Percentiles rank a stretch among this genome's conserved stretches.
These are phyloP conservation scores for Diadophis punctatus DNA, from an alignment of 2,113 vertebrate genomes.

Conservation along the genomic window DNA sequence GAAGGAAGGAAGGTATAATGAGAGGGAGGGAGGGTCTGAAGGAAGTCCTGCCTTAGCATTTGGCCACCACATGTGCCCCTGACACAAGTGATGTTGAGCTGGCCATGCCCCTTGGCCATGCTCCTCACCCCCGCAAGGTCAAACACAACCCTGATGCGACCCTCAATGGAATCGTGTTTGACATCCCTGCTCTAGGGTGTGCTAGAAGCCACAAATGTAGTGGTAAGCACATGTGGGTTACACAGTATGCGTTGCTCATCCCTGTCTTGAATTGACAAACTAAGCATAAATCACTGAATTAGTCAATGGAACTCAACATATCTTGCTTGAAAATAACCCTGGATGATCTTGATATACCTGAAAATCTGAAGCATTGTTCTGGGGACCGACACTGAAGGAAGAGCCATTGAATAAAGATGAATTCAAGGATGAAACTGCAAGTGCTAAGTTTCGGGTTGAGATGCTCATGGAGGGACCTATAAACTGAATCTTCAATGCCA, in stretches of 20 bases:
- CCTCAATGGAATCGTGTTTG: too few relatives aligned
- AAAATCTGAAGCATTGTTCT: slow-evolving; percentile 75
- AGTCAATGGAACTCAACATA: neutral
- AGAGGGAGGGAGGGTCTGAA: too few relatives aligned
- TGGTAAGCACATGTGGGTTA: neutral
- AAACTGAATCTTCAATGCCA: slow-evolving; percentile 86
- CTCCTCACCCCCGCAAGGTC: too few relatives aligned
- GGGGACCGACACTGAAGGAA: slow-evolving; percentile 82
- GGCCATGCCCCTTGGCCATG: too few relatives aligned
- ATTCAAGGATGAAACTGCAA: slow-evolving; percentile 82
- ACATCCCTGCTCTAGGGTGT: too few relatives aligned
- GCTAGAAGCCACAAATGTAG: neutral
- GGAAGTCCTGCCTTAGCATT: too few relatives aligned
- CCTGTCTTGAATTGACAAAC: neutral
- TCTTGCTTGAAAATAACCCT: neutral
- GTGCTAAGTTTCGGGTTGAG: slow-evolving; percentile 79
- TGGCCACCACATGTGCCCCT: too few relatives aligned
- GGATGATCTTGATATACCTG: slow-evolving; percentile 71
- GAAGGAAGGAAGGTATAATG: too few relatives aligned
- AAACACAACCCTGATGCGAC: too few relatives aligned
- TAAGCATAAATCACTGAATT: neutral
- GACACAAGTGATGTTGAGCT: too few relatives aligned
- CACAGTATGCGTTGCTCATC: neutral
- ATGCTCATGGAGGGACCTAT: slow-evolving; percentile 80
- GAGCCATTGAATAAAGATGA: slow-evolving; percentile 72